Evolutionary conservation across 2,113 vertebrate genomes (phyloP).

Genomic region (Butastur rufipennis): DNA sequence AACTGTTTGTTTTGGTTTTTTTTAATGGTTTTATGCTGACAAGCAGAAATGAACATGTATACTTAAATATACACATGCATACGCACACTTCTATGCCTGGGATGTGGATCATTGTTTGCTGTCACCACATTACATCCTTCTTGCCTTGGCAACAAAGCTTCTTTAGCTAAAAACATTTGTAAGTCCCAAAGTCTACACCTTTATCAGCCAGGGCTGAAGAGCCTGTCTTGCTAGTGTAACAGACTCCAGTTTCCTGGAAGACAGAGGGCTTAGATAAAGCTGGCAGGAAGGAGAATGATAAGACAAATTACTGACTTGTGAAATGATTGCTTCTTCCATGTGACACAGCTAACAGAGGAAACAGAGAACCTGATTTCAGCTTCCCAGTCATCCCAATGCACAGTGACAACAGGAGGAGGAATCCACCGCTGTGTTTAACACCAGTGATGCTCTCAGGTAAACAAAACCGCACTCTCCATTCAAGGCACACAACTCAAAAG

Average conservation of each 20-base stretch:
- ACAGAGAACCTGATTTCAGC: background rate
- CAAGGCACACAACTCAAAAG: background rate
- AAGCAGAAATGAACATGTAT: background rate
- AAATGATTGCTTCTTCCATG: background rate
- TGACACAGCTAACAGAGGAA: background rate
- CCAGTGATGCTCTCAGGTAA: background rate
- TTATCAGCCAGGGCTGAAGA: background rate
- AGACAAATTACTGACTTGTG: background rate
- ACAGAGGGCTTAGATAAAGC: background rate
- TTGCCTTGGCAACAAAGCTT: background rate
- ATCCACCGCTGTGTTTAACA: rapidly evolving
- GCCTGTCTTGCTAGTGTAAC: background rate
- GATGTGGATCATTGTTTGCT: background rate
- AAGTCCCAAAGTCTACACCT: background rate
- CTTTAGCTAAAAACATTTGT: background rate
- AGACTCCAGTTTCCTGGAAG: background rate
- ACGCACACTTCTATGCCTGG: rapidly evolving
- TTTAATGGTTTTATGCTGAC: background rate
- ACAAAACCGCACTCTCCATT: background rate
- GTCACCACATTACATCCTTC: background rate
- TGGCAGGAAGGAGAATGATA: background rate
- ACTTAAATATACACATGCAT: background rate
- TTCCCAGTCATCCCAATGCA: background rate
- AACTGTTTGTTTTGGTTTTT: background rate
- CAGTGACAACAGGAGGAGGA: background rate